Evolutionary conservation across 2,113 vertebrate species (phyloP).

Genomic region (Leucosticte australis): DNA sequence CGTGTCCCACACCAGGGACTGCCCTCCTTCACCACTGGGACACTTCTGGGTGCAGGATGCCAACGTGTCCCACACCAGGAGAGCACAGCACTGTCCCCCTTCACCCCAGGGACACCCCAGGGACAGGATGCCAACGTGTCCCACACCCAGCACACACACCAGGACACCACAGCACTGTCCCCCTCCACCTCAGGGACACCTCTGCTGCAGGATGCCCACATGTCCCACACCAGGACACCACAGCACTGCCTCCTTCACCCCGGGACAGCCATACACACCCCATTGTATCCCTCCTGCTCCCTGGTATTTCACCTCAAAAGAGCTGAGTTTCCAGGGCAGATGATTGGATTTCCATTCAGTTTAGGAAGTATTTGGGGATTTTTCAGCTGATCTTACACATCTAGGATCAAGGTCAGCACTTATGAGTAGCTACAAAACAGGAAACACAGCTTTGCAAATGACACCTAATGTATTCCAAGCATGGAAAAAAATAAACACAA

Average conservation of each 20-base stretch:
- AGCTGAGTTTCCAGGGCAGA: background rate
- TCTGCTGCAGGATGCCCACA: background rate
- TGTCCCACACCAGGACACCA: background rate
- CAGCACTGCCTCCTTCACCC: rapidly evolving
- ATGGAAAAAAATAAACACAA: background rate
- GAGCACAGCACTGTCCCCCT: background rate
- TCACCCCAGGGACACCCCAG: background rate
- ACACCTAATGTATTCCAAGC: background rate
- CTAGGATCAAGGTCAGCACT: background rate
- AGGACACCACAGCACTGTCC: background rate
- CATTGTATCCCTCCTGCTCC: background rate
- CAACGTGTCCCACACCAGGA: background rate
- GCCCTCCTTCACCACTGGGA: too few relatives aligned
- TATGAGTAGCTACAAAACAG: background rate
- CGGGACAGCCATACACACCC: background rate
- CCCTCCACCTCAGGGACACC: too few relatives aligned
- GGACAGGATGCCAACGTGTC: background rate
- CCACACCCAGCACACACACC: too few relatives aligned
- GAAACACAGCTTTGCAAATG: background rate
- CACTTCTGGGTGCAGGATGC: background rate
- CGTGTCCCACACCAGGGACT: background rate
- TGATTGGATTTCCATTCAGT: background rate
- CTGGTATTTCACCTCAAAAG: background rate
- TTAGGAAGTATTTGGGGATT: background rate
- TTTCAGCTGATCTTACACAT: background rate